Percentiles rank a stretch among this genome's conserved stretches.
These are phyloP conservation scores for Miniopterus natalensis DNA, from an alignment of 2,113 vertebrate species.

Conservation along the genomic window DNA sequence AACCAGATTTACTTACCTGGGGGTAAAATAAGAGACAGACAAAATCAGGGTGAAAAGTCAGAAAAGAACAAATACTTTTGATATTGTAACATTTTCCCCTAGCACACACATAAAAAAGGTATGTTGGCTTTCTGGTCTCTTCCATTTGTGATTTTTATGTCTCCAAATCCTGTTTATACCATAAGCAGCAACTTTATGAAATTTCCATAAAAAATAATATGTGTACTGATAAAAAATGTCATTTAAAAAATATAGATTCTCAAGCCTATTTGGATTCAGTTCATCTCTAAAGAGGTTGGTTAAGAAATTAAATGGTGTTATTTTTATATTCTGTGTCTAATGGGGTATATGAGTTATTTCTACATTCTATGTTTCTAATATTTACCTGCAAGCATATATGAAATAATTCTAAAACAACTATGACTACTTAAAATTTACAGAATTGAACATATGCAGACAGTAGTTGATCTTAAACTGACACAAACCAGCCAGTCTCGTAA, in stretches of 20 bases:
- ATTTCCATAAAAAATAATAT: conserved; percentile 80
- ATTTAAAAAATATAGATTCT: conserved; percentile 68
- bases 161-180: neutral
- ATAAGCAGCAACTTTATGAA: conserved; percentile 70
- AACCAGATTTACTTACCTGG: conserved; percentile 36
- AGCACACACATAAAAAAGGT: neutral
- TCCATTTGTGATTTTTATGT: conserved; percentile 71
- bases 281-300: conserved; percentile 74
- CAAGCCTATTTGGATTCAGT: conserved; percentile 71
- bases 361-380: conserved; percentile 84
- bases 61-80: neutral
- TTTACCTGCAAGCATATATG: conserved; percentile 88
- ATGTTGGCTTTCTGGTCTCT: neutral
- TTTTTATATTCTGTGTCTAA: conserved; percentile 84
- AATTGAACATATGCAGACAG: conserved; percentile 80
- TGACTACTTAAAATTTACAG: conserved; percentile 88
- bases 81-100: neutral
- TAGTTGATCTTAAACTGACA: conserved; percentile 92
- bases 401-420: conserved; percentile 87
- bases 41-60: neutral
- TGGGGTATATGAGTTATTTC: conserved; percentile 76
- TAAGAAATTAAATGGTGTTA: conserved; percentile 72
- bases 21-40: neutral
- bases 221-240: conserved; percentile 74
- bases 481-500: conserved; percentile 92